Percentiles rank a stretch among this genome's conserved stretches.
Conservation (phyloP, 2,888 invertebrate species). For the Ectropis crepuscularia region DNA sequence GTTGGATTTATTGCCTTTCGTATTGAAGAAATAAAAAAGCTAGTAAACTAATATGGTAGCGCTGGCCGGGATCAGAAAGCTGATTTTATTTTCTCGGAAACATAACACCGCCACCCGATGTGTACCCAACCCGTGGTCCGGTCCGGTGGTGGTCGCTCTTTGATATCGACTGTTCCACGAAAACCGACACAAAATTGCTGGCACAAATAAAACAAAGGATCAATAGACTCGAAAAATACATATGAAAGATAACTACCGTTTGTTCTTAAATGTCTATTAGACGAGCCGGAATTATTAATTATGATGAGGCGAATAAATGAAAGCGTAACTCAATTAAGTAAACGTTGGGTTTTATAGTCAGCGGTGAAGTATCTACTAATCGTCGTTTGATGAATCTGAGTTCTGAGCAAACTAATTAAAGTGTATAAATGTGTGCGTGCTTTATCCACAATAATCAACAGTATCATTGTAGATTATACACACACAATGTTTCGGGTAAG, state of each 20-base stretch:
- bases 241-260: too few species aligned
- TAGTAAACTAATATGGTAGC: slow-evolving; percentile 77
- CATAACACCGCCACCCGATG: slow-evolving; percentile 55
- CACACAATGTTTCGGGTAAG: too few species aligned
- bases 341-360: slow-evolving; percentile 7
- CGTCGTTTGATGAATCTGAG: slow-evolving; percentile 22
- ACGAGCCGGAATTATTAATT: background rate
- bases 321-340: background rate
- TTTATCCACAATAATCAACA: too few species aligned
- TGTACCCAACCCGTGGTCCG: slow-evolving; percentile 29
- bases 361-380: background rate
- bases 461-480: too few species aligned
- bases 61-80: slow-evolving; percentile 65
- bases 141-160: slow-evolving; percentile 33
- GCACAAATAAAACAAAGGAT: slow-evolving; percentile 25
- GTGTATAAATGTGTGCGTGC: slow-evolving; percentile 2
- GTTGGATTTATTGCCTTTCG: slow-evolving; percentile 53
- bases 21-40: slow-evolving; percentile 57
- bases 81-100: slow-evolving; percentile 75
- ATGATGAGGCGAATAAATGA: slow-evolving; percentile 1
- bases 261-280: background rate
- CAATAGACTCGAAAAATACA: background rate
- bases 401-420: slow-evolving; percentile 35
- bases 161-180: slow-evolving; percentile 44
- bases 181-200: slow-evolving; percentile 28